phyloP scores from a whole-genome alignment of 2,888 invertebrate species.

The Gari tellinella region DNA sequence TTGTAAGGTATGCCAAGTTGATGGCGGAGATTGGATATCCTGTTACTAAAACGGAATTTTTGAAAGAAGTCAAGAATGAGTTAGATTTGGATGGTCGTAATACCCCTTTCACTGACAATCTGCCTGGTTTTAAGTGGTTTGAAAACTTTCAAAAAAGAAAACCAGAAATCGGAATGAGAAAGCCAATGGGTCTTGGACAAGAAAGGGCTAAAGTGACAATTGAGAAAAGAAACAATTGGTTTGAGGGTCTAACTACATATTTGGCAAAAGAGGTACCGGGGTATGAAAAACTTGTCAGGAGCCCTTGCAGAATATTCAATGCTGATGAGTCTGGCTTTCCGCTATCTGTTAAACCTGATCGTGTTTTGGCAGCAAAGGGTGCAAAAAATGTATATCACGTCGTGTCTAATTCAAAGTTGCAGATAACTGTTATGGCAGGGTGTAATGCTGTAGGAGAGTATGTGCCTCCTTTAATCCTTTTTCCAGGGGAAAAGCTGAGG shows the following conservation, averaged over 20 bases:
- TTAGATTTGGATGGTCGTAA: too few relatives aligned
- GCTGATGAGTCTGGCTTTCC: too few relatives aligned
- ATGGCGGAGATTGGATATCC: slow-evolving; percentile 32
- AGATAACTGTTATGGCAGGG: slow-evolving; percentile 40
- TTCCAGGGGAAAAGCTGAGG: slow-evolving; percentile 41
- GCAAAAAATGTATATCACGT: slow-evolving; percentile 32
- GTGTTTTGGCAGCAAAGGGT: slow-evolving; percentile 20
- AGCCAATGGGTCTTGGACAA: slow-evolving; percentile 16
- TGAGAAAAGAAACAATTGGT: neutral
- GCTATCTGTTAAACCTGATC: slow-evolving; percentile 8
- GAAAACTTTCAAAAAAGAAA: slow-evolving; percentile 1
- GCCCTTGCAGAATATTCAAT: slow-evolving; percentile 23
- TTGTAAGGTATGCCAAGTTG: slow-evolving; percentile 15
- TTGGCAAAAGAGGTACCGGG: slow-evolving; percentile 15
- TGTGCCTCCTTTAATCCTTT: slow-evolving; percentile 35
- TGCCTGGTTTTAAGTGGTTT: slow-evolving; percentile 20
- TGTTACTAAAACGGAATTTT: slow-evolving; percentile 6
- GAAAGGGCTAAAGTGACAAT: slow-evolving; percentile 7
- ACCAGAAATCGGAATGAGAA: too few relatives aligned
- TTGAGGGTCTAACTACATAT: too few relatives aligned
- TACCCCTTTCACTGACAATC: slow-evolving; percentile 30
- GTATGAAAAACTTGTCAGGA: slow-evolving; percentile 10
- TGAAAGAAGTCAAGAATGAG: slow-evolving; percentile 14
- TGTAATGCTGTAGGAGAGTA: slow-evolving; percentile 42
- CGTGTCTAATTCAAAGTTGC: slow-evolving; percentile 20